Conservation (phyloP, 2,888 invertebrate genomes). For the Palloptera scutellata region DNA sequence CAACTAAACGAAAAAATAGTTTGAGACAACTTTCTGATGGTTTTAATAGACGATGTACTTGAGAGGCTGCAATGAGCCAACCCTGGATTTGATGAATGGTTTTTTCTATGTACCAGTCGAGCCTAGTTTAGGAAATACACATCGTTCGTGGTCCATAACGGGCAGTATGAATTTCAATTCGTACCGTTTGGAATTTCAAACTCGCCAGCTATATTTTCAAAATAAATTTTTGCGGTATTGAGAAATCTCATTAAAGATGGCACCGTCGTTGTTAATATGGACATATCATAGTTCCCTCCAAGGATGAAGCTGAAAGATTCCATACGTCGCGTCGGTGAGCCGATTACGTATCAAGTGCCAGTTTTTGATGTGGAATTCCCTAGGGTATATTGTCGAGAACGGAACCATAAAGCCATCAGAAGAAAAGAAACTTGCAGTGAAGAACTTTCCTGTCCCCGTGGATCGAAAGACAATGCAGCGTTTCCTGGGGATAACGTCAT, state of each 20-base stretch:
- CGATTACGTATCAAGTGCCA: too few species aligned
- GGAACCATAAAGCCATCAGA: slow-evolving; percentile 32
- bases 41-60: slow-evolving; percentile 37
- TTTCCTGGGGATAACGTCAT: slow-evolving; percentile 38
- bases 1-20: slow-evolving; percentile 39
- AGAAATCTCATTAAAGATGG: slow-evolving; percentile 35
- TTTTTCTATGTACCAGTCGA: slow-evolving; percentile 39
- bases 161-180: slow-evolving; percentile 36
- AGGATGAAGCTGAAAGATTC: slow-evolving; percentile 33
- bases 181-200: slow-evolving; percentile 37
- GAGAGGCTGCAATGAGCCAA: slow-evolving; percentile 33
- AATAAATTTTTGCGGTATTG: slow-evolving; percentile 33
- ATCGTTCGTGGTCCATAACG: slow-evolving; percentile 33
- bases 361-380: slow-evolving; percentile 35
- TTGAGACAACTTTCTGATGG: slow-evolving; percentile 40
- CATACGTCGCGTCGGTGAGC: slow-evolving; percentile 22
- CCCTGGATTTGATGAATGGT: slow-evolving; percentile 33
- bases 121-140: slow-evolving; percentile 31
- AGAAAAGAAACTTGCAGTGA: slow-evolving; percentile 31
- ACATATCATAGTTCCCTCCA: slow-evolving; percentile 36
- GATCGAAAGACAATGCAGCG: slow-evolving; percentile 29
- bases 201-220: slow-evolving; percentile 35
- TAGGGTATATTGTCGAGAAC: slow-evolving; percentile 37
- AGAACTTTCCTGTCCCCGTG: slow-evolving; percentile 30
- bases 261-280: slow-evolving; percentile 34